Conservation (phyloP, 2,797 vertebrate genomes). For the Leontocebus nigricollis region DNA sequence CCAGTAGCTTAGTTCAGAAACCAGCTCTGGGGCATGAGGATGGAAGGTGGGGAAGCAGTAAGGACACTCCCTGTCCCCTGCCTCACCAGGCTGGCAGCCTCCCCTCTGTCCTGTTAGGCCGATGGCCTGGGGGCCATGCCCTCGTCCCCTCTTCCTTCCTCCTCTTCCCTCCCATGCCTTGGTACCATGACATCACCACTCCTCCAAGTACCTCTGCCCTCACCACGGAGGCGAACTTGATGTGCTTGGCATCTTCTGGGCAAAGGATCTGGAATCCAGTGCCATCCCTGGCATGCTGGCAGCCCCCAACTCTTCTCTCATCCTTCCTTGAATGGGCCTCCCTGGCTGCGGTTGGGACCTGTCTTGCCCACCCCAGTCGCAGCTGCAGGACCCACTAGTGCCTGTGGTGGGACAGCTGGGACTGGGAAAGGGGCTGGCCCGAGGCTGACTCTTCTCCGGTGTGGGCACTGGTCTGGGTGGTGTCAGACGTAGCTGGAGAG, state of each 20-base stretch:
- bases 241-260: conserved; percentile 7
- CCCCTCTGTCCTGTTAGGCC: neutral
- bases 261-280: neutral
- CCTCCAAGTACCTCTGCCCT: conserved; percentile 48
- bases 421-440: neutral
- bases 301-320: neutral
- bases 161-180: neutral
- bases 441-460: neutral
- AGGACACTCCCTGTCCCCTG: neutral
- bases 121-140: neutral
- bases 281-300: neutral
- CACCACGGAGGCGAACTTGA: conserved; percentile 15
- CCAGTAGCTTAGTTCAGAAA: neutral
- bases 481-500: neutral
- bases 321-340: neutral
- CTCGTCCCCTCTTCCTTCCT: neutral
- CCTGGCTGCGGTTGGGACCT: neutral
- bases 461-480: neutral
- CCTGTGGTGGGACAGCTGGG: neutral
- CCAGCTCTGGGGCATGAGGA: neutral
- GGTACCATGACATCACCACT: conserved; percentile 43
- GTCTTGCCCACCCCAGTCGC: neutral
- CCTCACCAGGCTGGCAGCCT: neutral
- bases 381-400: neutral
- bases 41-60: neutral